phyloP scores from a whole-genome alignment of 2,888 invertebrate species.

The Erebia aethiops region DNA sequence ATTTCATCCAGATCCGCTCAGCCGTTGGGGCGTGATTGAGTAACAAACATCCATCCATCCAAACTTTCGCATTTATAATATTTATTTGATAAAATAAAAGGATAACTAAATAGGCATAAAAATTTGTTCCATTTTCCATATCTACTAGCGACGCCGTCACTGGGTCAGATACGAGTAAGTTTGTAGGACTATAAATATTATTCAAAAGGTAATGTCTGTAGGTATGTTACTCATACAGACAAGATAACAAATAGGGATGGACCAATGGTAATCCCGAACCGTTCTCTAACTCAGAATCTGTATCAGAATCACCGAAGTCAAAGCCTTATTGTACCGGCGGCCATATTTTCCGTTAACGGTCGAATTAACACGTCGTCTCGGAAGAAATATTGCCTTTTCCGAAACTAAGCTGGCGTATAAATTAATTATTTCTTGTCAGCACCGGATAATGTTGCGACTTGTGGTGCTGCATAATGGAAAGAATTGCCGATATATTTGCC shows the following conservation, averaged over 20 bases:
- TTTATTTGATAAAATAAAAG: too few species aligned
- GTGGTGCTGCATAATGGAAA: constrained; percentile 19
- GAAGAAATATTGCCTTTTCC: constrained; percentile 27
- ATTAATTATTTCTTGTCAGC: constrained; percentile 30
- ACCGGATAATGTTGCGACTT: constrained; percentile 17
- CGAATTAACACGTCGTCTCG: constrained; percentile 33
- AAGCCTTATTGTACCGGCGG: constrained; percentile 19
- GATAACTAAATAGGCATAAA: too few species aligned
- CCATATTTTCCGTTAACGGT: constrained; percentile 30
- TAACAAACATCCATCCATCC: too few species aligned
- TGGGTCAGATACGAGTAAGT: too few species aligned
- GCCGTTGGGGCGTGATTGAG: too few species aligned
- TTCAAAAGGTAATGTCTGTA: too few species aligned
- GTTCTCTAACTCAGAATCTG: constrained; percentile 8
- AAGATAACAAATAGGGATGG: neutral
- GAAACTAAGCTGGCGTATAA: constrained; percentile 27
- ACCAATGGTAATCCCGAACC: neutral
- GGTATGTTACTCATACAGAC: neutral
- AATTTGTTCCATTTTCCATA: too few species aligned
- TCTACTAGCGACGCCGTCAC: too few species aligned
- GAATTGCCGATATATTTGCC: constrained; percentile 12
- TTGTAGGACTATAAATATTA: too few species aligned
- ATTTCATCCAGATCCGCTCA: too few species aligned
- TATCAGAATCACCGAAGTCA: constrained; percentile 15
- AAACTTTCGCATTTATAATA: too few species aligned